A percentile compares a stretch with the other conserved stretches of the same genome.
Conservation (phyloP, 30 jellyfish, hydroid and myxozoan genomes). For the Aurelia aurita complex sp. Pacific region DNA sequence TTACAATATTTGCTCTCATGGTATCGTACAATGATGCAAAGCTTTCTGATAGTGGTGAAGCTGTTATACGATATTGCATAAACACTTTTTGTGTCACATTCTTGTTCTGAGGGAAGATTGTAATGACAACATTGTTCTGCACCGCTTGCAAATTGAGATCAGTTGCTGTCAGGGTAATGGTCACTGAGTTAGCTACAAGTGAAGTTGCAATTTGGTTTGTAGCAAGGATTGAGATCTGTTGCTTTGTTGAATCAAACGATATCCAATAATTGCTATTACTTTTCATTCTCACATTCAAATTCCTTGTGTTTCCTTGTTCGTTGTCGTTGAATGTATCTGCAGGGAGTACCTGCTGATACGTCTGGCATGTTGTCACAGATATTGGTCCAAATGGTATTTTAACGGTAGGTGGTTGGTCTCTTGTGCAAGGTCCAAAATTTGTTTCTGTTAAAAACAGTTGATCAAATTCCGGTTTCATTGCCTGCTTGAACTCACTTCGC, state of each 20-base stretch:
- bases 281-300: slow-evolving; percentile 37
- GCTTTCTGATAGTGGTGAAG: not conserved
- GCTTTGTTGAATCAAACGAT: slow-evolving; percentile 42
- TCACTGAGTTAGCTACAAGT: slow-evolving; percentile 8
- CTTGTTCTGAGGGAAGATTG: not conserved
- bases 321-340: slow-evolving; percentile 71
- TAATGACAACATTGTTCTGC: slow-evolving; percentile 32
- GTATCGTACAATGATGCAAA: slow-evolving; percentile 36
- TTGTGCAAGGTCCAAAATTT: slow-evolving; percentile 76
- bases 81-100: slow-evolving; percentile 32
- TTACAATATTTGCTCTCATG: slow-evolving; percentile 46
- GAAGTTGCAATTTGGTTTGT: slow-evolving; percentile 57
- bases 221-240: slow-evolving; percentile 51
- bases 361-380: slow-evolving; percentile 59
- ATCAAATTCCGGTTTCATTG: slow-evolving; percentile 65
- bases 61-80: slow-evolving; percentile 63
- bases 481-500: slow-evolving; percentile 32
- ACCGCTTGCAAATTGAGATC: slow-evolving; percentile 58
- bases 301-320: slow-evolving; percentile 88
- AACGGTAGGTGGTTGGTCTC: slow-evolving; percentile 69
- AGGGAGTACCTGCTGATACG: slow-evolving; percentile 62
- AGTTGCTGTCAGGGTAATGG: slow-evolving; percentile 59
- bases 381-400: slow-evolving; percentile 59
- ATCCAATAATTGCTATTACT: slow-evolving; percentile 54
- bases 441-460: slow-evolving; percentile 42